phyloP scores from a whole-genome alignment of 2,797 vertebrate species.

The Adelosebastes latens region DNA sequence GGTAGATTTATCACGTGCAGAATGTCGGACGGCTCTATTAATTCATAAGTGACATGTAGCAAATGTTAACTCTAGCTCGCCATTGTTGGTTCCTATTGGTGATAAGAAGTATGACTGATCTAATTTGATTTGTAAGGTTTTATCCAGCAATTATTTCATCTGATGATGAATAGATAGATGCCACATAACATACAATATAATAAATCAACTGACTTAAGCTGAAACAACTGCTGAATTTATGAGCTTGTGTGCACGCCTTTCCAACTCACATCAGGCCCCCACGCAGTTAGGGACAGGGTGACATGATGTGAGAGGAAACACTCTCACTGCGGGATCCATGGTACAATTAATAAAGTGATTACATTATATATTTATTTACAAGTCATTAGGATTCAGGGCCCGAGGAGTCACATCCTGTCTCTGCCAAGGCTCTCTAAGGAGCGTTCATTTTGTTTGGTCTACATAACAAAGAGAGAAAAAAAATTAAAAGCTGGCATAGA shows the following conservation, averaged over 20 bases:
- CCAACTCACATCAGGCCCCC: slow-evolving; percentile 30
- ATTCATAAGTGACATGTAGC: not conserved
- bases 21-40: not conserved
- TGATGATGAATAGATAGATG: not conserved
- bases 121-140: not conserved
- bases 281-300: slow-evolving; percentile 36
- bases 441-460: slow-evolving; percentile 75
- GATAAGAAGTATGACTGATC: slow-evolving; percentile 2
- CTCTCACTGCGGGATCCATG: slow-evolving; percentile 62
- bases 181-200: not conserved
- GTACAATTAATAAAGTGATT: slow-evolving; percentile 80
- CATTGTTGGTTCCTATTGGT: not conserved
- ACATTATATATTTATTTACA: slow-evolving; percentile 84
- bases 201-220: slow-evolving; percentile 1
- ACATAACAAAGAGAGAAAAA: slow-evolving; percentile 70
- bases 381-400: slow-evolving; percentile 82
- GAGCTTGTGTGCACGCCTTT: not conserved
- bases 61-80: not conserved
- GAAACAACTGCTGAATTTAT: slow-evolving; percentile 11
- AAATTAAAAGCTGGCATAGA: slow-evolving; percentile 66
- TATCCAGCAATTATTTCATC: not conserved
- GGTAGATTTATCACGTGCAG: not conserved
- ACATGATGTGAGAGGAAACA: slow-evolving; percentile 56
- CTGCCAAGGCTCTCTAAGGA: slow-evolving; percentile 67
- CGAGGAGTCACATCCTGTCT: slow-evolving; percentile 68